A percentile compares a stretch with the other conserved stretches of the same genome.
Conservation (phyloP, 2,888 invertebrate species). For the Oscheius sp. region DNA sequence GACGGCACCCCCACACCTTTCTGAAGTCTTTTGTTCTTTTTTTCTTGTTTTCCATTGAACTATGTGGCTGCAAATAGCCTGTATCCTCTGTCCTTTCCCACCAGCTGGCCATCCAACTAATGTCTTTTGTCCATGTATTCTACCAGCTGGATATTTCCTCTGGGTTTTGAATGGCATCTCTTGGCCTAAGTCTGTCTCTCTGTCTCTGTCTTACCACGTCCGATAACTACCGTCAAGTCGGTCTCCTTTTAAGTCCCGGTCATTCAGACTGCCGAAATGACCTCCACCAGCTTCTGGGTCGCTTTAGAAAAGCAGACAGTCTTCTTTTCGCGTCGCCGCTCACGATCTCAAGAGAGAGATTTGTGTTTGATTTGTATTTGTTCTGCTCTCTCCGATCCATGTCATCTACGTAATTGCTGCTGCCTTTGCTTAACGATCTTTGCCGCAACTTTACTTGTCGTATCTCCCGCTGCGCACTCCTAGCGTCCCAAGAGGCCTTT, state of each 20-base stretch:
- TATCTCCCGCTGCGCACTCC: not conserved
- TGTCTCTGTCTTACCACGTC: not conserved
- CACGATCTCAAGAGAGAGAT: not conserved
- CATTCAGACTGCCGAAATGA: not conserved
- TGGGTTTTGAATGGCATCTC: not conserved
- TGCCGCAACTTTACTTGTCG: not conserved
- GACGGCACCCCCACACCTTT: conserved; percentile 14
- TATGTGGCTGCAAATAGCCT: not conserved
- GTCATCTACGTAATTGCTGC: conserved; percentile 29
- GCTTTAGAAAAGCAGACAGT: not conserved
- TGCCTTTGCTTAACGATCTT: not conserved
- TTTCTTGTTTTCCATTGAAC: not conserved
- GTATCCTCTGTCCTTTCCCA: not conserved
- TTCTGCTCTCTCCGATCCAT: conserved; percentile 23
- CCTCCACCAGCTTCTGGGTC: not conserved
- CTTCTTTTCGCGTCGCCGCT: not conserved
- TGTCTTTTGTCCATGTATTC: conserved; percentile 3
- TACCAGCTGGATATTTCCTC: not conserved
- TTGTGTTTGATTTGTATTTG: conserved; percentile 34
- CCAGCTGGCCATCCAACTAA: not conserved
- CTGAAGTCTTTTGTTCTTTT: conserved; percentile 8
- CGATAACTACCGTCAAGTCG: not conserved
- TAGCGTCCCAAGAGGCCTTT: not conserved
- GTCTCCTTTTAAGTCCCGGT: not conserved
- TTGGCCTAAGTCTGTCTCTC: not conserved